These are phyloP conservation scores for Vombatus ursinus DNA, from an alignment of 2,113 vertebrate species.

Conservation along the genomic window DNA sequence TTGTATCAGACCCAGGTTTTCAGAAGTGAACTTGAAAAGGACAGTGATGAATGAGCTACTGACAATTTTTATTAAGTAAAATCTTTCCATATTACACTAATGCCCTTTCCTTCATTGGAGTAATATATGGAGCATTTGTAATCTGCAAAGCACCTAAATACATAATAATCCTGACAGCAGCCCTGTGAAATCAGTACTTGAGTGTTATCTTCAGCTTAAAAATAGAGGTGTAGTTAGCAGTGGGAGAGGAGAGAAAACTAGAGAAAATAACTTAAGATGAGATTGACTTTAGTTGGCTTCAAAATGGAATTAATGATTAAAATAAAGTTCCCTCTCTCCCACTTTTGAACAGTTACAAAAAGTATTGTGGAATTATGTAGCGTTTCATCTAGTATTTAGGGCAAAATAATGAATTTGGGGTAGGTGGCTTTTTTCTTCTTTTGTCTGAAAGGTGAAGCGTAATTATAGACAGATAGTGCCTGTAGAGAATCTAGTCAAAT, in stretches of 20 bases:
- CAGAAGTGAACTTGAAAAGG: not conserved
- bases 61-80: not conserved
- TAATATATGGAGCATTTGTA: not conserved
- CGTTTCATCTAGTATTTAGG: not conserved
- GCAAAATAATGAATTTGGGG: not conserved
- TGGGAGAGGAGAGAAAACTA: not conserved
- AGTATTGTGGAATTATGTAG: not conserved
- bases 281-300: not conserved
- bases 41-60: not conserved
- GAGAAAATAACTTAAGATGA: not conserved
- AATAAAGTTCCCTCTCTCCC: not conserved
- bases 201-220: not conserved
- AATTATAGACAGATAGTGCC: not conserved
- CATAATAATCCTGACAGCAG: not conserved
- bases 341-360: not conserved
- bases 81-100: not conserved
- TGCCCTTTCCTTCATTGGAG: not conserved
- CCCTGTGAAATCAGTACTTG: not conserved
- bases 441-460: not conserved
- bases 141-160: not conserved
- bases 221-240: conserved; percentile 10
- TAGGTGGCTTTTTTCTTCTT: not conserved
- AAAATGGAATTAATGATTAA: not conserved
- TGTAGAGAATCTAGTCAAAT: not conserved
- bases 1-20: not conserved